Base-by-base conservation (phyloP, 1,140 invertebrate genomes). In the Anthonomus grandis region DNA sequence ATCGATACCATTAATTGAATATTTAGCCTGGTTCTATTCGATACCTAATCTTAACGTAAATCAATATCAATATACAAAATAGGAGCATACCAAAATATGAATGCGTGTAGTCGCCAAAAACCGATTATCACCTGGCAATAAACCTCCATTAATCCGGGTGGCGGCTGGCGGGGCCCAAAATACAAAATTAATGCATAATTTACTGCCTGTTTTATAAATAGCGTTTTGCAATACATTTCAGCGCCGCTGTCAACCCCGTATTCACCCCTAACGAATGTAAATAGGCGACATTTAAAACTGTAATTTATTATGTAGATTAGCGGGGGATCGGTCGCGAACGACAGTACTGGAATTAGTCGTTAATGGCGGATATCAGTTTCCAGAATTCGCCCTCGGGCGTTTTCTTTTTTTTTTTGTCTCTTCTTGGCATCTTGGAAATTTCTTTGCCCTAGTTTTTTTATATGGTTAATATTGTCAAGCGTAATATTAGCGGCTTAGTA, bases 121-220 rank as follows among this genome's bases (percentile, higher is more conserved):
- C 50, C 50, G 38, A 53, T 44, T 53, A 50, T 53, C 38, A 53
- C 50, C 50, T 53, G 50, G 39, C 50, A 44, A 53, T 53, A 53
- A 53, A 53, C 39, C 41, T 53, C 50, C 50, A 53, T 53, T 53
- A 53, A 53, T 53, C 50, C 50, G 15, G 50, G 25, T 41, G n/a
- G n/a, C n/a, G n/a, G n/a, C n/a, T n/a, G n/a, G 36, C 48, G 36
- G 22, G 48, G 48, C 36, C 17, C 48, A 39, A 44, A 44, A 53
- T 27, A 53, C 50, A 53, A 53, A 53, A 53, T 53, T 53, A 53
- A 53, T 53, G 50, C 41, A 53, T 53, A 53, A 53, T 53, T 53
- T 53, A 53, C 50, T 53, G 50, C 50, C 50, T 53, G 50, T 53
- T 53, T 53, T 53, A 53, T 53, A 53, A 53, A 53, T 53, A 53